These are phyloP conservation scores for Elegia similella DNA, from an alignment of 2,888 invertebrate species.

Conservation along the genomic window DNA sequence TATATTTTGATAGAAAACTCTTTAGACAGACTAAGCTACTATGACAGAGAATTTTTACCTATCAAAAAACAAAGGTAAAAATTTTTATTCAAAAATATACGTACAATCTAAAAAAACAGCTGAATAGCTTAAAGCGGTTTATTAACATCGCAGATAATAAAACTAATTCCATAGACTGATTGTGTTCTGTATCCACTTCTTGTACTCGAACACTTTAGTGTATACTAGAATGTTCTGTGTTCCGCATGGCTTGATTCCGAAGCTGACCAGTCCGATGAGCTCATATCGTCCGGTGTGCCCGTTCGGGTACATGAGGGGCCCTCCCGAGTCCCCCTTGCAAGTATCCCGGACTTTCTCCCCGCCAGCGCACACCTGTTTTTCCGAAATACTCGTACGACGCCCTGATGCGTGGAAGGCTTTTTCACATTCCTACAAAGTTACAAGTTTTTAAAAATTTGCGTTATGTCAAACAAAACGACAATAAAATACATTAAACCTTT, in stretches of 20 bases:
- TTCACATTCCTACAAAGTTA: slow-evolving; percentile 36
- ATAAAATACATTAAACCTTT: too few species aligned
- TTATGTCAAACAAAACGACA: too few species aligned
- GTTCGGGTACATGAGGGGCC: slow-evolving; percentile 79
- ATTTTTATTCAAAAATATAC: too few species aligned
- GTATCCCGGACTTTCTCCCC: slow-evolving; percentile 79
- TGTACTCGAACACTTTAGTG: slow-evolving; percentile 79
- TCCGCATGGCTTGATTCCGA: slow-evolving; percentile 83
- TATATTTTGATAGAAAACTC: too few species aligned
- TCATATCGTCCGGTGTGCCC: slow-evolving; percentile 37
- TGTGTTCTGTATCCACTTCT: slow-evolving; percentile 76
- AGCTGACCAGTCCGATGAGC: slow-evolving; percentile 81
- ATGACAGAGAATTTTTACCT: too few species aligned
- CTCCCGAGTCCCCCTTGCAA: slow-evolving; percentile 84
- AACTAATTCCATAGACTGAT: slow-evolving; percentile 19
- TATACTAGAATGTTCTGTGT: slow-evolving; percentile 82
- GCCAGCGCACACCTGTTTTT: slow-evolving; percentile 78
- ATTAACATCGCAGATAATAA: not conserved
- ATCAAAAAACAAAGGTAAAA: too few species aligned
- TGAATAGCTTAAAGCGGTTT: not conserved
- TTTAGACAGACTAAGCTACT: not conserved
- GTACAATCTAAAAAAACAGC: too few species aligned
- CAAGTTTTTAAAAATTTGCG: not conserved
- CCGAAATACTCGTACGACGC: slow-evolving; percentile 28
- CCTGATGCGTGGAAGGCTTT: slow-evolving; percentile 20